Conservation (phyloP, 53 echinoderm and acorn worm genomes). For the Glandiceps talaboti region DNA sequence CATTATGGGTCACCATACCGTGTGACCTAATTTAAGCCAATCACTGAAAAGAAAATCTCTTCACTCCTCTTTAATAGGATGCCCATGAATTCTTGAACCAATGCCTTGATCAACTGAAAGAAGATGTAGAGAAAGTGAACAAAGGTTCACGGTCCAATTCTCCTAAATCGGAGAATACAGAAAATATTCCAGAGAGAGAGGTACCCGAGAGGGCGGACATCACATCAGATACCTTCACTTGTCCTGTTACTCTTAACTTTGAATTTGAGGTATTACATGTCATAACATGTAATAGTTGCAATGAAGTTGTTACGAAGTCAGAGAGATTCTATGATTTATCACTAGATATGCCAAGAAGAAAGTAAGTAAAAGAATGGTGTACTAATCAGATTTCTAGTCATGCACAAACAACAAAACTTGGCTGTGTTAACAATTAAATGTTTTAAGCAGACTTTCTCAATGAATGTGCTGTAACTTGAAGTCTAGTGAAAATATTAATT, state of each 20-base stretch:
- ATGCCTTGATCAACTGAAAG: slow-evolving; percentile 93
- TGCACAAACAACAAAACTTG: too few relatives aligned
- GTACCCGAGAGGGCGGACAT: neutral
- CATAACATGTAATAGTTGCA: slow-evolving; percentile 70
- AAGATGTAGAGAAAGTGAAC: slow-evolving; percentile 63
- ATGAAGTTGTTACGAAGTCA: slow-evolving; percentile 61
- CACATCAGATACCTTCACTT: slow-evolving; percentile 10
- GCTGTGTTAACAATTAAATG: too few relatives aligned
- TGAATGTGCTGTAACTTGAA: too few relatives aligned
- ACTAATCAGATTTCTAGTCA: too few relatives aligned
- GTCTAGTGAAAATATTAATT: too few relatives aligned
- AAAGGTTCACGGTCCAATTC: slow-evolving; percentile 11
- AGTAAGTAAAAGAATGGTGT: too few relatives aligned
- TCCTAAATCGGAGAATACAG: neutral
- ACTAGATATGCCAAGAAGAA: slow-evolving; percentile 69
- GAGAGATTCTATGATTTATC: slow-evolving; percentile 81
- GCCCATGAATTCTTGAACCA: slow-evolving; percentile 97
- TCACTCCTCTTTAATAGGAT: slow-evolving; percentile 48
- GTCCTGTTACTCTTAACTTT: slow-evolving; percentile 56
- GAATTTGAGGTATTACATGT: slow-evolving; percentile 81
- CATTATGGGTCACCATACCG: too few relatives aligned
- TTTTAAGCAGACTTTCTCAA: too few relatives aligned
- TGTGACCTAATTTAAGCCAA: too few relatives aligned
- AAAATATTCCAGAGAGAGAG: neutral
- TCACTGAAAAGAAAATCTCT: too few relatives aligned